Percentiles rank a stretch among this genome's conserved stretches.
phyloP scores from a whole-genome alignment of 2,888 invertebrate species.

The Nebria brevicollis region DNA sequence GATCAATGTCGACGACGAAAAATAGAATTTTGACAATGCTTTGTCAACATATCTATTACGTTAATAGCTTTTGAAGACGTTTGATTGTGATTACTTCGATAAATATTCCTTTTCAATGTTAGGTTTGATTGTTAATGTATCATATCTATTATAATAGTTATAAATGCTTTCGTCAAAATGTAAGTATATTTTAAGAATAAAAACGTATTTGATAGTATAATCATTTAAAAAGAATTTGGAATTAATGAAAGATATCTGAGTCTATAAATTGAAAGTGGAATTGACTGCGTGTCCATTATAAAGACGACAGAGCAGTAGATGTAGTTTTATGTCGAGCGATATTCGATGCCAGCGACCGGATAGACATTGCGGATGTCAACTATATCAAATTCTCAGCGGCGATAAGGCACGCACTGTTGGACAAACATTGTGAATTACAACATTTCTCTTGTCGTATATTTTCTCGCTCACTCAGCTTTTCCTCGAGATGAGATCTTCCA shows the following conservation, averaged over 20 bases:
- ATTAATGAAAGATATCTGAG: not conserved
- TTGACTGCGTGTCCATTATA: not conserved
- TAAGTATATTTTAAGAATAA: no score
- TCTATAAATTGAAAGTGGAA: not conserved
- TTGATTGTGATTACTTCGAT: no score
- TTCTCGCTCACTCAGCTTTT: not conserved
- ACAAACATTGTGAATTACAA: slow-evolving; percentile 4
- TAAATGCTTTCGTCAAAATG: no score
- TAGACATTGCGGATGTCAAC: slow-evolving; percentile 3
- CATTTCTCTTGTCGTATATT: not conserved
- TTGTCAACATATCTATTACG: no score
- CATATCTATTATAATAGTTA: no score
- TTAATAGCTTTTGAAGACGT: no score
- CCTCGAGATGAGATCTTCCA: not conserved
- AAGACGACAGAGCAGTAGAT: not conserved
- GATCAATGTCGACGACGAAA: no score
- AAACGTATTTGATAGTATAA: no score
- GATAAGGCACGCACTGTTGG: slow-evolving; percentile 20
- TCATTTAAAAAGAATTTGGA: not conserved
- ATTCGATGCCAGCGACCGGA: slow-evolving; percentile 2
- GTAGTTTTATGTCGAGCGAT: not conserved
- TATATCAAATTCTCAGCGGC: slow-evolving; percentile 1
- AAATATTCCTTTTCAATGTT: no score
- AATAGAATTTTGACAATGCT: no score
- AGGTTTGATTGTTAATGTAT: no score